Base-by-base conservation (phyloP, 2,888 invertebrate genomes). In the Agriopis marginaria region DNA sequence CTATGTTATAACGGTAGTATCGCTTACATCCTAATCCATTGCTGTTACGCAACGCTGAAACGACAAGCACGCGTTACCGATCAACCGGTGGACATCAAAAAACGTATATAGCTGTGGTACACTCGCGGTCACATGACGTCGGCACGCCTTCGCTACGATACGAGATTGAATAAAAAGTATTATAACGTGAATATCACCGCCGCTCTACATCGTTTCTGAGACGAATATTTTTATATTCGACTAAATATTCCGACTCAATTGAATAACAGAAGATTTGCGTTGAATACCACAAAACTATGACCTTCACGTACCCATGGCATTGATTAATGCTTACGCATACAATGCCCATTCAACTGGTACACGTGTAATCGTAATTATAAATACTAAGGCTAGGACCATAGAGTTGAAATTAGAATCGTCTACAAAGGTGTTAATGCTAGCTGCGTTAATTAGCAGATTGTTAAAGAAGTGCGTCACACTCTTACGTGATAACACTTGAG, bases 311-410 rank as follows among this genome's bases (percentile, higher is more conserved):
- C 81, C 86, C 89, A 87, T 90, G 91, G 89, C 91, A 91, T 90
- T 92, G 91, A 91, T 91, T 88, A 89, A 89, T 89, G 84, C 87
- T 89, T 88, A 89, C 88, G 86, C 88, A 90, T 88, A 91, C 89
- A 91, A 90, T 89, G 85, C 85, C 82, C 88, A 89, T 91, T 89
- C 87, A 89, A 80, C 77, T 77, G 75, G 76, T 80, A 72, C 72
- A 75, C 66, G 70, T 76, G 72, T 72, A 75, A 72, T 72, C 68
- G 70, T 79, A 76, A 86, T 82, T 84, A 81, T 79, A 80, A 78
- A 74, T 78, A 81, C 82, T 88, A 86, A 72, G 39, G 6, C 53
- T 11, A 47, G 49, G 32, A 74, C 11, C 70, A 81, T 89, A 90
- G 75, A 83, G 90, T 82, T 73, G 71, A 87, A 80, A 86, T 81